Base-by-base conservation (phyloP, 1,140 invertebrate genomes). In the Drosophila kanapiae region DNA sequence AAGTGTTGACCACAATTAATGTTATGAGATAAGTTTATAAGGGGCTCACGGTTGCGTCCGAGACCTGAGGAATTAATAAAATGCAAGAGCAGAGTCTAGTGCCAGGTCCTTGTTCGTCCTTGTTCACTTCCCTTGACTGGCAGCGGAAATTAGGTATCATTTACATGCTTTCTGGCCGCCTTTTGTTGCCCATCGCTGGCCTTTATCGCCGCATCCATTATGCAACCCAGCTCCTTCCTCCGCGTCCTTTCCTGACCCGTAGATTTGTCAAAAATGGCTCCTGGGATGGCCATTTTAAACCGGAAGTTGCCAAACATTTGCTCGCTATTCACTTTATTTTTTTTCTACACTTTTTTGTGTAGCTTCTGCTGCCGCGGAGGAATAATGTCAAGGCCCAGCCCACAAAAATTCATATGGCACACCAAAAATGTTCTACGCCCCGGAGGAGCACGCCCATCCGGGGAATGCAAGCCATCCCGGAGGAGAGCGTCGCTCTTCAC, bases 1-100 rank as follows among this genome's bases (percentile, higher is more conserved):
- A 88, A 88, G 85, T 88, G 85, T 88, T 91, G 86, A 91, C 87
- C 87, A 91, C 87, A 91, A 91, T 91, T 91, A 91, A 91, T 91
- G 87, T 91, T 91, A 91, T 91, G 87, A 91, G 87, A 91, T 91
- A 91, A 91, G 87, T 91, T 91, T 91, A 78, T 86, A 83, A 81
- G 86, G 72, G 68, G 81, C 81, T 75, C 65, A 72, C 70, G 79
- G 81, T 23, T 23, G 56, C 60, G 59, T 47, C 54, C 64, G 48
- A 35, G 43, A 38, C 42, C 38, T 49, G 16, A 27, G 62, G 64
- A 48, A 56, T 64, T 90, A 75, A 84, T 87, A 84, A 83, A 88
- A 80, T 78, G 80, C 84, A 88, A 87, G 85, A 72, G 5, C 13
- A 23, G 8, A 27, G 53, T 14, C 16, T 14, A 14, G 13, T 13